Base-by-base conservation (phyloP, 2,113 vertebrate genomes). In the Leucosticte australis region DNA sequence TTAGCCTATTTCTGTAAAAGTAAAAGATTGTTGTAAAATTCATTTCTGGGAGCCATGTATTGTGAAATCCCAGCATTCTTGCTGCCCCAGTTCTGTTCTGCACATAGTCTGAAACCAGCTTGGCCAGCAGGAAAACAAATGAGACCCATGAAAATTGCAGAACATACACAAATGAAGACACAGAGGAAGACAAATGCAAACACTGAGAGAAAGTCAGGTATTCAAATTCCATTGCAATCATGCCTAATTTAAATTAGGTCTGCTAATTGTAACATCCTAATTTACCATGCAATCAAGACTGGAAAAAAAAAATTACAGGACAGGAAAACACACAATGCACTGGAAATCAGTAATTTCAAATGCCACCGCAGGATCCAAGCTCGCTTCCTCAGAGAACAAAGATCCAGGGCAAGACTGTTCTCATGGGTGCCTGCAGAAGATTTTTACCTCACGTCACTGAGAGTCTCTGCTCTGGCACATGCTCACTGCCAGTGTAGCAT, bases 261-360 rank as follows among this genome's bases (percentile, higher is more conserved):
- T 91, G 57, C 83, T 92, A 96, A 94, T 83, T 96, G 71, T 77
- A 70, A 80, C 46, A 46, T 39, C 39, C 41, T 73, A 49, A 93
- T 95, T 87, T 69, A 88, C 78, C n/a, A 22, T 17, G 83, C 67
- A 97, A 93, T 86, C 88, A 96, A 80, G 92, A 77, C 50, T 80
- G 39, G 78, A 76, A 85, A 71, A 35, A 75, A 80, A 96, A 88
- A 96, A 83, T 50, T 69, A 77, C 87, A 92, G 78, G 67, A 77
- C 79, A 80, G 90, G 90, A 95, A 96, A 93, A 92, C 71, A 62
- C 30, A 47, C 28, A 42, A 70, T 80, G 76, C 17, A 65, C 37
- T 86, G 71, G 71, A 80, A 92, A 85, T 73, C 91, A 80, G 59
- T 73, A 11, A 94, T 93, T 64, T 90, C 70, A 86, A 92, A 92